Percentiles rank a stretch among this genome's conserved stretches.
phyloP scores from a whole-genome alignment of 1,140 invertebrate species.

The Dendroctonus ponderosae region DNA sequence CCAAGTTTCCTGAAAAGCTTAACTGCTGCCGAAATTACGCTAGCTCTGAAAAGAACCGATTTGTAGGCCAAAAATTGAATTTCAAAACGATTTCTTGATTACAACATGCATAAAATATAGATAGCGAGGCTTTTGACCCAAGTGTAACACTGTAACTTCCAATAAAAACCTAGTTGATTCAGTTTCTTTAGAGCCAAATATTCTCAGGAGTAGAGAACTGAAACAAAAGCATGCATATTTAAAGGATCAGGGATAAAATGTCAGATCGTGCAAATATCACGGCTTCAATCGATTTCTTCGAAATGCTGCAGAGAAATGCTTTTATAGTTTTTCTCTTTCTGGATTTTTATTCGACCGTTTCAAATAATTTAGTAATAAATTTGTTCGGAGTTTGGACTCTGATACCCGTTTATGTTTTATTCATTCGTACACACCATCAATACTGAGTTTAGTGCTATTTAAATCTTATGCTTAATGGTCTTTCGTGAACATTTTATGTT shows the following conservation, averaged over 20 bases:
- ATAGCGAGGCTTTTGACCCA: conserved; percentile 17
- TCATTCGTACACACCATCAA: conserved; percentile 17
- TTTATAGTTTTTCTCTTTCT: conserved; percentile 32
- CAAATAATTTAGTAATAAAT: conserved; percentile 35
- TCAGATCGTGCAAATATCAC: conserved; percentile 34
- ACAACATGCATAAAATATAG: conserved; percentile 22
- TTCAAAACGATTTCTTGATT: conserved; percentile 1
- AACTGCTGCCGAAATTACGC: neutral
- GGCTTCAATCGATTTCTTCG: conserved; percentile 29
- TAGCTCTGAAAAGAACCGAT: neutral
- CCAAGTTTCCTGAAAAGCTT: neutral
- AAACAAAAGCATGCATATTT: conserved; percentile 35
- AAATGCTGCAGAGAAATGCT: conserved; percentile 33
- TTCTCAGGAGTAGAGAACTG: conserved; percentile 29
- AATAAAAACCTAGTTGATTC: conserved; percentile 31
- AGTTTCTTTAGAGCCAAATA: conserved; percentile 29
- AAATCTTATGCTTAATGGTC: too few relatives aligned
- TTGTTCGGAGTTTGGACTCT: conserved; percentile 17
- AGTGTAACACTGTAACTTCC: conserved; percentile 17
- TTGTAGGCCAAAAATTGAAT: neutral
- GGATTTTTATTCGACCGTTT: conserved; percentile 31
- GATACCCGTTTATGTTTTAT: conserved; percentile 24
- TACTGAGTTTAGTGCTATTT: neutral
- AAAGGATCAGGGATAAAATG: conserved; percentile 33
- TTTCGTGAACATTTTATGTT: too few relatives aligned